Evolutionary conservation across 2,113 vertebrate genomes (phyloP).

Genomic region (Neofelis nebulosa): DNA sequence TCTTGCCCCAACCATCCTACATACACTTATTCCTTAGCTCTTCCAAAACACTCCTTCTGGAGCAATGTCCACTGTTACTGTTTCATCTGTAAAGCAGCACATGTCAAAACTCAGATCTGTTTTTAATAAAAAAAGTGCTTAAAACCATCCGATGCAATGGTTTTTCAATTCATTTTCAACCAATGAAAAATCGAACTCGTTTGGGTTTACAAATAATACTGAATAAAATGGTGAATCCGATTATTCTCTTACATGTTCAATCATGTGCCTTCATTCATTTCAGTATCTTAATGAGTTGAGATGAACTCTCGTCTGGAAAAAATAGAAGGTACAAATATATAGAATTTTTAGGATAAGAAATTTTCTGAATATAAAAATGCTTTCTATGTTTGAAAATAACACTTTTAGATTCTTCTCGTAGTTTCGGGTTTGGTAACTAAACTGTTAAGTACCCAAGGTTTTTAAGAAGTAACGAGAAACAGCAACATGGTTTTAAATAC

Average conservation of each 20-base stretch:
- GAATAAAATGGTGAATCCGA: slow-evolving; percentile 71
- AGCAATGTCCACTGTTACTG: slow-evolving; percentile 2
- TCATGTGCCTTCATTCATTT: slow-evolving; percentile 48
- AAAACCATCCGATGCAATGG: slow-evolving; percentile 72
- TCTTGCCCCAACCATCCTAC: slow-evolving; percentile 38
- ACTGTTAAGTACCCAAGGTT: slow-evolving; percentile 56
- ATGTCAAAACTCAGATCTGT: slow-evolving; percentile 70
- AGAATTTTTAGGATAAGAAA: slow-evolving; percentile 75
- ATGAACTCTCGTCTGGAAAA: slow-evolving; percentile 71
- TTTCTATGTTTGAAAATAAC: slow-evolving; percentile 75
- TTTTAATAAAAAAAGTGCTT: slow-evolving; percentile 86
- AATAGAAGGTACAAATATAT: slow-evolving; percentile 71
- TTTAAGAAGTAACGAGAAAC: slow-evolving; percentile 50
- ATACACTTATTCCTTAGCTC: slow-evolving; percentile 46
- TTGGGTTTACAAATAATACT: slow-evolving; percentile 84
- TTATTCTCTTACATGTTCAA: slow-evolving; percentile 46
- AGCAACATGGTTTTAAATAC: slow-evolving; percentile 72
- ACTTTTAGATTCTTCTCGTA: slow-evolving; percentile 68
- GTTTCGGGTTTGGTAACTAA: slow-evolving; percentile 69
- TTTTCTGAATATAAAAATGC: slow-evolving; percentile 77
- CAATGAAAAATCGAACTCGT: slow-evolving; percentile 82
- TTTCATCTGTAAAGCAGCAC: slow-evolving; percentile 67
- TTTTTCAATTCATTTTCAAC: slow-evolving; percentile 83
- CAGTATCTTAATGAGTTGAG: slow-evolving; percentile 26
- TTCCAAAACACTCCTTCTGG: slow-evolving; percentile 60